These are phyloP conservation scores for Synergus itoensis DNA, from an alignment of 2,888 invertebrate genomes.

Conservation along the genomic window DNA sequence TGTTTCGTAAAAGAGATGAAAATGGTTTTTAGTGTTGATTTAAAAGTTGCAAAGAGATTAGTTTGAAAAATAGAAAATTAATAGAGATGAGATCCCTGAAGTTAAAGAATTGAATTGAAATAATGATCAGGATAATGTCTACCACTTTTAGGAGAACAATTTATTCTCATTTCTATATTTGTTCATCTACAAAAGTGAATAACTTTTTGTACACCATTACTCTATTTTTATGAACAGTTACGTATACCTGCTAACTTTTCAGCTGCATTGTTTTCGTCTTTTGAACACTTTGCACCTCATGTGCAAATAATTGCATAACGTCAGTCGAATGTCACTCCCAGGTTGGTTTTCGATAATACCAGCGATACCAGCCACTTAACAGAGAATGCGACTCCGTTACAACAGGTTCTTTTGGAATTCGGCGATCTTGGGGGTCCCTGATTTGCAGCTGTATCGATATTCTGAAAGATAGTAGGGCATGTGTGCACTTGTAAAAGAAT, in stretches of 20 bases:
- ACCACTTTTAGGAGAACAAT: no score
- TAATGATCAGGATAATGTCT: no score
- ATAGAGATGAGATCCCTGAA: no score
- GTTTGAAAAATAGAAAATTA: no score
- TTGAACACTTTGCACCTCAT: constrained; percentile 27
- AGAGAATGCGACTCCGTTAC: constrained; percentile 25
- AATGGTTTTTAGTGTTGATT: background rate
- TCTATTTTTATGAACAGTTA: constrained; percentile 12
- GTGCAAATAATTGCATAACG: constrained; percentile 36
- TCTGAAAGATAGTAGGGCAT: background rate
- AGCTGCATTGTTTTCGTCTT: constrained; percentile 1
- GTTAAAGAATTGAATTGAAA: no score
- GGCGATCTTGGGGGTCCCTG: constrained; percentile 24
- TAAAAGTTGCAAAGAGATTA: background rate
- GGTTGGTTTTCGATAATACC: constrained; percentile 13
- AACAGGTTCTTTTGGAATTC: constrained; percentile 32
- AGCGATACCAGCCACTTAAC: constrained; percentile 19
- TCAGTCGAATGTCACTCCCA: constrained; percentile 3
- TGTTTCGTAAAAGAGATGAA: background rate
- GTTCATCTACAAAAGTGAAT: background rate
- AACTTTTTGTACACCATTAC: background rate
- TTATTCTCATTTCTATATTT: no score
- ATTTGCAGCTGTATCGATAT: constrained; percentile 4
- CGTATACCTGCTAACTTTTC: background rate
- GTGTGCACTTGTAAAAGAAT: background rate